Percentiles rank a stretch among this genome's conserved stretches.
Conservation (phyloP, 2,113 vertebrate species). For the Burhinus oedicnemus region DNA sequence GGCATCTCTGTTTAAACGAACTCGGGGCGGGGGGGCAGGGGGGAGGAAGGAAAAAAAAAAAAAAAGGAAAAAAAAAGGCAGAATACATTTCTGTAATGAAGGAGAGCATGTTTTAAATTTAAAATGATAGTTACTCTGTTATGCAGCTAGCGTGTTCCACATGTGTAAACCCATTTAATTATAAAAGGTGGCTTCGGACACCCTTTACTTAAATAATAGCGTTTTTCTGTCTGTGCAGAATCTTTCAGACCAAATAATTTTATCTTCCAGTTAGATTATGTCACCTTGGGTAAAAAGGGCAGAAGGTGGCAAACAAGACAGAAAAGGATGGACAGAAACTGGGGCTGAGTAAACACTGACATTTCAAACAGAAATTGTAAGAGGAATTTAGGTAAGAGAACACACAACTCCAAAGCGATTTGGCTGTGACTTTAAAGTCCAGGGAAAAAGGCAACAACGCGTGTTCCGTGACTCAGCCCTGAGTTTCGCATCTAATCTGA, state of each 20-base stretch:
- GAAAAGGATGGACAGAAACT: neutral
- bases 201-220: neutral
- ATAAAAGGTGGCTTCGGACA: neutral
- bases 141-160: neutral
- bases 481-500: neutral
- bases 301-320: neutral
- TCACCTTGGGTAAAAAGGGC: neutral
- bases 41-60: too few relatives aligned
- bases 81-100: conserved; percentile 35
- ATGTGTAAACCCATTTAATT: neutral
- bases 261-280: neutral
- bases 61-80: neutral
- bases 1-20: conserved; percentile 54
- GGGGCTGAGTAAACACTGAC: neutral
- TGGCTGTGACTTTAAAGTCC: neutral
- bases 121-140: neutral
- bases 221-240: neutral
- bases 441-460: neutral
- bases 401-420: neutral
- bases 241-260: neutral
- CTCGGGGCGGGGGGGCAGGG: too few relatives aligned
- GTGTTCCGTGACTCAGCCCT: neutral
- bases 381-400: neutral
- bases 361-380: neutral
- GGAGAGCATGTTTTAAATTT: conserved; percentile 4